A percentile compares a stretch with the other conserved stretches of the same genome.
Conservation (phyloP, 2,888 invertebrate species). For the Pinctada fucata region DNA sequence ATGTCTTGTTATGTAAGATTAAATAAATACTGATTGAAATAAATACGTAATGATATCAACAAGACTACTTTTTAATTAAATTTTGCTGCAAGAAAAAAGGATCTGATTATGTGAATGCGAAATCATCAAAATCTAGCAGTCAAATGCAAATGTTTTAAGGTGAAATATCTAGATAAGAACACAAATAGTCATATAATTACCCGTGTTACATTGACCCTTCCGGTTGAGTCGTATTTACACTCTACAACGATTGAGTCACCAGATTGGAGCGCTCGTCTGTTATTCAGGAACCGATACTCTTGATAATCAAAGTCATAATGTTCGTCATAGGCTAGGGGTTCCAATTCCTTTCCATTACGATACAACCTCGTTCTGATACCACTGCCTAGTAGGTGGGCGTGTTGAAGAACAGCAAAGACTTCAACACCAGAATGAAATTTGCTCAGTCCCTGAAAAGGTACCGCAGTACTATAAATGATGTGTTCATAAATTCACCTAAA, state of each 20-base stretch:
- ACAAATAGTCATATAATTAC: not conserved
- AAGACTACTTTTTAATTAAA: no score
- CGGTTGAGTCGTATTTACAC: slow-evolving; percentile 26
- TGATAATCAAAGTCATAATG: slow-evolving; percentile 64
- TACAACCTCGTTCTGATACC: slow-evolving; percentile 52
- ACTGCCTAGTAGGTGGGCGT: slow-evolving; percentile 55
- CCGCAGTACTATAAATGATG: no score
- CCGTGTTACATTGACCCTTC: slow-evolving; percentile 4
- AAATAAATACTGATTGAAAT: no score
- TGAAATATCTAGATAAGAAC: no score
- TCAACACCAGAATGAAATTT: slow-evolving; percentile 46
- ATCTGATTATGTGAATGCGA: no score
- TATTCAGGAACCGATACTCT: slow-evolving; percentile 37
- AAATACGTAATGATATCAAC: no score
- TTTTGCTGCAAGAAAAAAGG: no score
- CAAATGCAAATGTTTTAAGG: no score
- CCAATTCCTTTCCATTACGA: slow-evolving; percentile 56
- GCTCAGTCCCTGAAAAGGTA: slow-evolving; percentile 23
- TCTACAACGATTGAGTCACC: slow-evolving; percentile 28
- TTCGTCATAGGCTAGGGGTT: slow-evolving; percentile 52
- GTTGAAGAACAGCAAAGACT: slow-evolving; percentile 55
- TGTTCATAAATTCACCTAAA: no score
- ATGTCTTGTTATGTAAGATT: no score
- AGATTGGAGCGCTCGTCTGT: not conserved
- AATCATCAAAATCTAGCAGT: no score